A percentile compares a stretch with the other conserved stretches of the same genome.
These are phyloP conservation scores for Capitella teleta DNA, from an alignment of 1,140 invertebrate species.

Conservation along the genomic window DNA sequence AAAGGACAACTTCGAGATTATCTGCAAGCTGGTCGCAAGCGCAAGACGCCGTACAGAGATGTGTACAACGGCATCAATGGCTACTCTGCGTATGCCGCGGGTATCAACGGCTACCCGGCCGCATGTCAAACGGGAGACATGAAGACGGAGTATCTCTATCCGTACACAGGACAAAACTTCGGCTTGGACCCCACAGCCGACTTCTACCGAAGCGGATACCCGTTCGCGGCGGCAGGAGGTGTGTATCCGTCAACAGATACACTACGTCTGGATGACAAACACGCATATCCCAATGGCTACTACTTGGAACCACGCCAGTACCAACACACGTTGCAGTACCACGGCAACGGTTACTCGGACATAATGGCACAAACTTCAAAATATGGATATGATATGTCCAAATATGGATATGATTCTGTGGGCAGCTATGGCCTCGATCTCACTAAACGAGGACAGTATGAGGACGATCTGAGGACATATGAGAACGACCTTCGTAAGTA, in stretches of 20 bases:
- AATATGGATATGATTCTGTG: conserved; percentile 23
- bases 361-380: conserved; percentile 26
- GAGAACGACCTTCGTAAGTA: conserved; percentile 25
- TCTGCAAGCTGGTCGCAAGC: conserved; percentile 78
- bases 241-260: conserved; percentile 20
- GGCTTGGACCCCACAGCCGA: conserved; percentile 26
- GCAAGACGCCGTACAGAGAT: conserved; percentile 49
- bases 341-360: conserved; percentile 31
- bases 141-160: conserved; percentile 32
- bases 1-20: conserved; percentile 87
- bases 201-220: conserved; percentile 29
- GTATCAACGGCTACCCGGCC: conserved; percentile 30
- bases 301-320: conserved; percentile 34
- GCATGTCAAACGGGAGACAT: conserved; percentile 15
- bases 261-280: conserved; percentile 34
- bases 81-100: conserved; percentile 22
- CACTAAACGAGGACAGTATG: conserved; percentile 30
- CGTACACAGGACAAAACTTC: conserved; percentile 27
- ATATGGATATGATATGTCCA: conserved; percentile 30
- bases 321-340: conserved; percentile 26
- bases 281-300: conserved; percentile 25
- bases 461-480: conserved; percentile 24
- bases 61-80: conserved; percentile 37
- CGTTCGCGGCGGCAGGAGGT: conserved; percentile 16
- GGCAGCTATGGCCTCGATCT: conserved; percentile 31